Base-by-base conservation (phyloP, 2,888 invertebrate species). In the Plagodis dolabraria region DNA sequence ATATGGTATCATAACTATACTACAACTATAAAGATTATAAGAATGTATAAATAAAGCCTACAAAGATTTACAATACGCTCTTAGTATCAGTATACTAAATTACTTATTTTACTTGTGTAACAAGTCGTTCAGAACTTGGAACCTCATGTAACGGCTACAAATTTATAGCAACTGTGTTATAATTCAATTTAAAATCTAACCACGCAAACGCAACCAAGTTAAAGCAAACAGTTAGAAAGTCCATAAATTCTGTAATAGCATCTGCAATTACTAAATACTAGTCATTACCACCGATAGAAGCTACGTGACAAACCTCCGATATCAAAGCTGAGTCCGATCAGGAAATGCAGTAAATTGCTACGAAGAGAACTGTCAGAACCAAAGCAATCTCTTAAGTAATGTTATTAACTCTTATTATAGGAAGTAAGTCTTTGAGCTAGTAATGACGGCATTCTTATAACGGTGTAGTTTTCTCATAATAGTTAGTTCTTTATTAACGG, bases 301-400 rank as follows among this genome's bases (percentile, higher is more conserved):
- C 47, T 65, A 75, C 76, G 72, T 74, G 75, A 77, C 79, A 70
- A 68, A 71, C 64, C 70, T 64, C 40, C 36, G 53, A 54, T 60
- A 68, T 60, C 53, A 40, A 53, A 61, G 56, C 58, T 22, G 46
- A 62, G 53, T 51, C 53, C 64, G 63, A 69, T 64, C 60, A 66
- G 67, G 69, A 73, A 75, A 69, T 67, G 69, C 68, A 65, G 66
- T 60, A 65, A 71, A 72, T 71, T 75, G 62, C 52, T 44, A 45
- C 54, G 55, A 57, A 49, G 56, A 45, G 47, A 57, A 54, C 58
- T 50, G 45, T 55, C 6, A 22, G 59, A 53, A 43, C 44, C 63
- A 57, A 58, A 57, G 65, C 71, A 70, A 71, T 69, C 58, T 59
- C 56, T 58, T 66, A 69, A 71, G 60, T 56, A 60, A 64, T 53